These are phyloP conservation scores for Homarus americanus DNA, from an alignment of 1,140 invertebrate species.

Conservation along the genomic window DNA sequence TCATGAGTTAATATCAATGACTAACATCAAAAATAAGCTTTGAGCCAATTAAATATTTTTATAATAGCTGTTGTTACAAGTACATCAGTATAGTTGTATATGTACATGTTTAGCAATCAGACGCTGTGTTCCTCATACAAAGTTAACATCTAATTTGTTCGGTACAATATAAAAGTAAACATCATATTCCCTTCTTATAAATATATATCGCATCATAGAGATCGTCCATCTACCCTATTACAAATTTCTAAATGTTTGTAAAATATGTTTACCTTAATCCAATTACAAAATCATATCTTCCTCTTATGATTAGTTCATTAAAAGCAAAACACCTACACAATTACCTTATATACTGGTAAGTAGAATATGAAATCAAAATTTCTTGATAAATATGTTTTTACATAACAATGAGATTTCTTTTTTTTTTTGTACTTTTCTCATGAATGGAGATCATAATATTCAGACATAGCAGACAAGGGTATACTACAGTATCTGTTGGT, in stretches of 20 bases:
- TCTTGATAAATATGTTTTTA: neutral
- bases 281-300: neutral
- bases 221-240: neutral
- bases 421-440: slow-evolving; percentile 4
- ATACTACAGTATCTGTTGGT: slow-evolving; percentile 3
- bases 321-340: neutral
- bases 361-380: too few relatives aligned
- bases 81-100: neutral
- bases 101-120: neutral
- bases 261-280: neutral
- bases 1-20: neutral
- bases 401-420: neutral
- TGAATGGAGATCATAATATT: neutral
- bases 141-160: neutral
- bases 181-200: neutral
- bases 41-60: neutral
- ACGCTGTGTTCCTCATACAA: neutral
- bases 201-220: neutral
- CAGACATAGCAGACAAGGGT: neutral
- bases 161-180: neutral
- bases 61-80: neutral
- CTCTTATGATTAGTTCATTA: neutral
- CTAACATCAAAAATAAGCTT: slow-evolving; percentile 2
- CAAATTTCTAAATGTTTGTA: neutral
- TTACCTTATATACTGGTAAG: neutral